These are phyloP conservation scores for Solenopsis invicta DNA, from an alignment of 1,140 invertebrate genomes.

Conservation along the genomic window DNA sequence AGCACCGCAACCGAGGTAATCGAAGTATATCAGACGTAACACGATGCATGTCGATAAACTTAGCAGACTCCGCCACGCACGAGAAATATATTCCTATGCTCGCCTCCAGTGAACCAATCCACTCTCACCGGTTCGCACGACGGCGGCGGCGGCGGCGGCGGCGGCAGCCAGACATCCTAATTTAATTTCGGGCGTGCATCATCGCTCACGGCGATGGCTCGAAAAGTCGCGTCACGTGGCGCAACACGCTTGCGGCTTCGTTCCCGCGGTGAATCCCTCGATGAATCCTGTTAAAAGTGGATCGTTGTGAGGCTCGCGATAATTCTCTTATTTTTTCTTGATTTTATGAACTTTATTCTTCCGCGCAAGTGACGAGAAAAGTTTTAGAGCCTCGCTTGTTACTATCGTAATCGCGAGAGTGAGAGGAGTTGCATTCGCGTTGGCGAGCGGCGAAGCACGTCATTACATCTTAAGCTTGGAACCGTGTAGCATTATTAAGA, in stretches of 20 bases:
- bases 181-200: slow-evolving; percentile 59
- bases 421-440: neutral
- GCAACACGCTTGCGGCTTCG: slow-evolving; percentile 32
- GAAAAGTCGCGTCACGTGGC: slow-evolving; percentile 30
- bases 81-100: slow-evolving; percentile 26
- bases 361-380: slow-evolving; percentile 12
- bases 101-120: slow-evolving; percentile 46
- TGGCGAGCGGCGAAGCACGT: slow-evolving; percentile 42
- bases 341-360: neutral
- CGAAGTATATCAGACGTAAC: slow-evolving; percentile 11
- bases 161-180: slow-evolving; percentile 55
- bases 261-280: slow-evolving; percentile 51
- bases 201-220: slow-evolving; percentile 50
- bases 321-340: neutral
- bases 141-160: slow-evolving; percentile 7
- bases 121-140: slow-evolving; percentile 37
- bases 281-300: slow-evolving; percentile 55
- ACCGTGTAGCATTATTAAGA: slow-evolving; percentile 72
- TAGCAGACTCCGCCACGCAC: slow-evolving; percentile 43
- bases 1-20: neutral
- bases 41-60: slow-evolving; percentile 46
- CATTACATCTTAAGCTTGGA: slow-evolving; percentile 70
- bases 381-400: neutral
- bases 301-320: neutral
- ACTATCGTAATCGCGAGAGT: slow-evolving; percentile 6